Evolutionary conservation across 2,113 vertebrate genomes (phyloP), one percentile per base, ranked within the genome.

Genomic region (Odontesthes bonariensis): DNA sequence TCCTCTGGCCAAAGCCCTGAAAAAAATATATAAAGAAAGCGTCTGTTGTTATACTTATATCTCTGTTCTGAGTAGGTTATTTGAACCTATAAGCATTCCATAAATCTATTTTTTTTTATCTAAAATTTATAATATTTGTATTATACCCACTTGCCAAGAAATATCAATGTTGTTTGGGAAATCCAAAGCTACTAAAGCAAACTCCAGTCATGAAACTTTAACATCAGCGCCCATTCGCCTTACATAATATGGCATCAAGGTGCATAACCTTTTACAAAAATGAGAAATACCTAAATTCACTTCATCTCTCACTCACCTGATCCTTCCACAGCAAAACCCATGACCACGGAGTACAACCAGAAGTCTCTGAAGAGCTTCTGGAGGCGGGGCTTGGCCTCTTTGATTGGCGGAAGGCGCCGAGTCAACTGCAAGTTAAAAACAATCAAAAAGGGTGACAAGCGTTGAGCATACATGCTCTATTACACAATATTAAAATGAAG

Each of bases 331-430:
- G 98, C 97, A 76, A 99, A 99, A 19, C 97, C 98, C 98, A 99
- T 99, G 73, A 99, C 94, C 42, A 99, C 98, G 0, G 97, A 99
- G 80, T 99, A 99, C 60, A 99, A 85, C 98, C 98, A 99, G 91
- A 99, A 99, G 88, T 99, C 98, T 0, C 98, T 93, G 92, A 99
- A 99, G 70, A 99, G 95, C 92, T 99, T 99, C 87, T 99, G 98
- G 76, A 99, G 86, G 60, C 97, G 94, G 8, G 97, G 96, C 62
- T 98, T 99, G 12, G 97, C 96, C 83, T 99, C 96, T 85, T 98
- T 99, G 93, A 99, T 98, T 60, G 96, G 96, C 0, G 95, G 96
- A 85, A 99, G 89, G 7, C 97, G 91, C 44, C 96, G 92, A 19
- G 97, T 99, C 63, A 99, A 93, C 97, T 98, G 84, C 22, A 2